Evolutionary conservation across 2,797 vertebrate genomes (phyloP), one percentile per base, ranked within the genome.

Genomic region (Perodicticus potto): DNA sequence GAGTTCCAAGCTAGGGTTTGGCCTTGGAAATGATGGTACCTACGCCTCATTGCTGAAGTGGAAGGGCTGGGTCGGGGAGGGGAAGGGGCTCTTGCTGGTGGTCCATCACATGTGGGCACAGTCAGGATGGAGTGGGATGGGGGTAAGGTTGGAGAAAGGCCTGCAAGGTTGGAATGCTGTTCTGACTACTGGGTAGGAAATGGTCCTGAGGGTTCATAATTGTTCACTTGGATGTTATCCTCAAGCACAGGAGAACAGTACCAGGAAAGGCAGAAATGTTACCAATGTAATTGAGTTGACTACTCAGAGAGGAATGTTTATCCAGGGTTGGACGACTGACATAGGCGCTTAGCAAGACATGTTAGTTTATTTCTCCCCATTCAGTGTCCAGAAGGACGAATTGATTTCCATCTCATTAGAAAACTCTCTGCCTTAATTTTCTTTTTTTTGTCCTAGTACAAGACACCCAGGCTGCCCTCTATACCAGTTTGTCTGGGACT

Each of bases 391-490:
- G 37, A 67, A 61, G 61, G n/a, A 43, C 57, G 34, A 55, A 59
- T 34, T 70, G 17, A 83, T 74, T 88, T 72, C 69, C 57, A 63
- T 97, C 63, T 89, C 67, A 45, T 87, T 86, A 78, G 69, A 83
- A 83, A 81, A 88, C 29, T 80, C 14, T 95, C 32, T 45, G 49
- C 63, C 32, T 94, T 22, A 32, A n/a, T 69, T 70, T 76, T 37
- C 86, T 82, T 53, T 49, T 45, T 76, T 37, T 89, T 82, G 37
- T 37, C 53, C 43, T 49, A 7, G 57, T 55, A 16, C 13, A 12
- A 61, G 29, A 85, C 20, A 5, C 84, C 80, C 23, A 43, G 43
- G 76, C 16, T 65, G 73, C 37, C 17, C 57, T 45, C 0, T 43
- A 12, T 80, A 17, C 32, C 20, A 53, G 1, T 57, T 59, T 49